Conservation (phyloP, 2,797 vertebrate species). For the Hydrophis major region DNA sequence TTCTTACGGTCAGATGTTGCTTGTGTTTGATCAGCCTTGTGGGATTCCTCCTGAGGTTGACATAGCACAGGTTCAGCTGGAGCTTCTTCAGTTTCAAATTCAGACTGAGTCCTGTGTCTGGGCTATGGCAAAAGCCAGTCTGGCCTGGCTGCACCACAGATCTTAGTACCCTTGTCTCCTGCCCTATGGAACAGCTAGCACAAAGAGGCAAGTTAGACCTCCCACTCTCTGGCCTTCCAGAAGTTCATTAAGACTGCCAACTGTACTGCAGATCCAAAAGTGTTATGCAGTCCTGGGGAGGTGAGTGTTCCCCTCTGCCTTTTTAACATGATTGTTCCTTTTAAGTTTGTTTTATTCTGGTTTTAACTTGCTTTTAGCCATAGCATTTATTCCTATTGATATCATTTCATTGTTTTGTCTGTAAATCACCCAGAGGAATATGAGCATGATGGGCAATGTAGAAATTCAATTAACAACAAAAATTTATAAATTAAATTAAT, state of each 20-base stretch:
- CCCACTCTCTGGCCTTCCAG: background rate
- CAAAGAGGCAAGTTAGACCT: background rate
- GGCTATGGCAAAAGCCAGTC: background rate
- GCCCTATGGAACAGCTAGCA: background rate
- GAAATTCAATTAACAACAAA: background rate
- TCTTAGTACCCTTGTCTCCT: background rate
- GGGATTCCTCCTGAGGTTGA: background rate
- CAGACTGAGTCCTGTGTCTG: background rate
- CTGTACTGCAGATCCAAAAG: background rate
- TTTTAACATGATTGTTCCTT: background rate
- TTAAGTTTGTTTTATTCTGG: background rate
- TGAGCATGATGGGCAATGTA: background rate
- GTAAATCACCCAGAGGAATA: background rate
- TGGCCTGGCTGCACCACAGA: background rate
- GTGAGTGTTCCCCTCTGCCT: background rate
- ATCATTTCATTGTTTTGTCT: background rate
- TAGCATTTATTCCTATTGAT: background rate
- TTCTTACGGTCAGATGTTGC: background rate
- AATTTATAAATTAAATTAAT: background rate
- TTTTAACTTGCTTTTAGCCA: background rate
- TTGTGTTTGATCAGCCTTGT: background rate
- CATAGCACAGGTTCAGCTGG: background rate
- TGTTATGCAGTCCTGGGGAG: background rate
- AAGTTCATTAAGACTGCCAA: background rate
- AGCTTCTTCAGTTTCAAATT: background rate